Evolutionary conservation across 2,113 vertebrate genomes (phyloP).

Genomic region (Bubo blakistoni): DNA sequence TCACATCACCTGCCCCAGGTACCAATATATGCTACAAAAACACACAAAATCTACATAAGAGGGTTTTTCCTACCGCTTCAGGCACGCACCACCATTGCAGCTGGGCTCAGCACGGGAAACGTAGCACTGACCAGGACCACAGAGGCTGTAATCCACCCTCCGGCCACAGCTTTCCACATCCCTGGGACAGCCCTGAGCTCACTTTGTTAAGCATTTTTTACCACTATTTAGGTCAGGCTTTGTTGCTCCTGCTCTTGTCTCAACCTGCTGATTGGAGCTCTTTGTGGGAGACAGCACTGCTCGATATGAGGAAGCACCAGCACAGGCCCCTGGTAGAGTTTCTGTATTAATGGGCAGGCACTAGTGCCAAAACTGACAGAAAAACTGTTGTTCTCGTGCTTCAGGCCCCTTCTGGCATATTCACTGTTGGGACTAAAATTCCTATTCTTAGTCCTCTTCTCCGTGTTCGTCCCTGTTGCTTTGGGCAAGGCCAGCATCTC

Average conservation of each 20-base stretch:
- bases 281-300: background rate
- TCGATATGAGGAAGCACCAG: accelerated
- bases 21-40: background rate
- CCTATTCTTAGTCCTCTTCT: background rate
- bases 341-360: background rate
- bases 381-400: background rate
- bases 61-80: accelerated
- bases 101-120: background rate
- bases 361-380: background rate
- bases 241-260: background rate
- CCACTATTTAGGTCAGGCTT: background rate
- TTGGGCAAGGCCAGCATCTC: background rate
- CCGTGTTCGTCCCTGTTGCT: accelerated
- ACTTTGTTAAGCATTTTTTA: background rate
- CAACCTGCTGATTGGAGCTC: background rate
- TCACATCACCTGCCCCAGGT: too few species aligned
- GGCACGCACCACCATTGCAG: accelerated
- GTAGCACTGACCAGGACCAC: background rate
- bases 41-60: background rate
- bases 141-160: background rate
- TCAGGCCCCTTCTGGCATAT: background rate
- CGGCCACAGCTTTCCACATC: background rate
- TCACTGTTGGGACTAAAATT: background rate
- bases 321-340: background rate
- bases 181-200: background rate